phyloP scores from a whole-genome alignment of 2,797 vertebrate species.

The Propithecus perrieri region DNA sequence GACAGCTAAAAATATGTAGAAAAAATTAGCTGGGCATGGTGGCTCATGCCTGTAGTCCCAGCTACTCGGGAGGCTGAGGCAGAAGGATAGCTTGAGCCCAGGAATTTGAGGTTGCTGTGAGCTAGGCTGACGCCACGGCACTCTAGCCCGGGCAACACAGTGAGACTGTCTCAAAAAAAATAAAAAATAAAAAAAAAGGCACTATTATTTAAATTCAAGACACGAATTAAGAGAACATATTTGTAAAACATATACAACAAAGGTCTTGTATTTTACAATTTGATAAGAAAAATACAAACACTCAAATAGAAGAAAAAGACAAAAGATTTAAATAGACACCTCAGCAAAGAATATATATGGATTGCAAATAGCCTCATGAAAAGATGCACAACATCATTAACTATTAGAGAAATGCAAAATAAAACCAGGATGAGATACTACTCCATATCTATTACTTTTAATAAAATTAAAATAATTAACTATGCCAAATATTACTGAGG shows the following conservation, averaged over 20 bases:
- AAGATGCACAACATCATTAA: neutral
- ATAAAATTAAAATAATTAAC: neutral
- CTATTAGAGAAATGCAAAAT: neutral
- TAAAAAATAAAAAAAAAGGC: neutral
- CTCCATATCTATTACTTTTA: neutral
- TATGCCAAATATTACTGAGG: neutral
- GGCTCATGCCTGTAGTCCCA: too few relatives aligned
- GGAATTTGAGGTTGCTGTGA: too few relatives aligned
- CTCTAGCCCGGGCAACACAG: too few relatives aligned
- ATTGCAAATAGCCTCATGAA: neutral
- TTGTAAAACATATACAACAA: neutral
- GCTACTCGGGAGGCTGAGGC: too few relatives aligned
- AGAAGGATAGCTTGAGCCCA: too few relatives aligned
- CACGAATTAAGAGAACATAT: neutral
- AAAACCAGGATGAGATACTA: neutral
- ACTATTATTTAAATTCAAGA: neutral
- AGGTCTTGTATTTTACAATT: neutral
- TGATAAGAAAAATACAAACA: neutral
- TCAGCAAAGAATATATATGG: neutral
- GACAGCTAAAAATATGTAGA: too few relatives aligned
- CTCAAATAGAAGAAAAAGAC: neutral
- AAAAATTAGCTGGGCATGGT: too few relatives aligned
- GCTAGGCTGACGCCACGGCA: too few relatives aligned
- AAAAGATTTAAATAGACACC: neutral
- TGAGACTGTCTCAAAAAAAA: too few relatives aligned